Percentiles rank a stretch among this genome's conserved stretches.
Evolutionary conservation across 2,797 vertebrate species (phyloP).

Genomic region (Rousettus madagascariensis): DNA sequence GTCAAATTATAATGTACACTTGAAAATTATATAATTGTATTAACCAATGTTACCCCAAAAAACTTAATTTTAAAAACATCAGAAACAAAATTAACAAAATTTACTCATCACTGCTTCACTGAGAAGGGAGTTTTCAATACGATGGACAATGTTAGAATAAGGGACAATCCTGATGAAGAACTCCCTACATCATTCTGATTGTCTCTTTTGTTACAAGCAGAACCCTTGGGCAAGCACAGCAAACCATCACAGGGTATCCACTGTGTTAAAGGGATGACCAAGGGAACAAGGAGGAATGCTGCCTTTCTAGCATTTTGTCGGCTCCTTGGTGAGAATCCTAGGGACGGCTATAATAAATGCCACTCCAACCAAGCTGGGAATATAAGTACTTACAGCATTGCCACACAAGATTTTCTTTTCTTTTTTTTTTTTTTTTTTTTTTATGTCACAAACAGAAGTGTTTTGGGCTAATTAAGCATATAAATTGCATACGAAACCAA

Average conservation of each 20-base stretch:
- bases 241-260: not conserved
- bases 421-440: not conserved
- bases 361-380: not conserved
- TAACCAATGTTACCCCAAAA: too few relatives aligned
- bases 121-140: not conserved
- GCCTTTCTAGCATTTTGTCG: not conserved
- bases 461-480: conserved; percentile 39
- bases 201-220: not conserved
- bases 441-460: conserved; percentile 12
- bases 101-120: not conserved
- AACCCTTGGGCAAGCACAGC: not conserved
- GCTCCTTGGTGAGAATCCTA: not conserved
- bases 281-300: not conserved
- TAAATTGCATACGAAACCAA: not conserved
- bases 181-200: not conserved
- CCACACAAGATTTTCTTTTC: not conserved
- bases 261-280: not conserved
- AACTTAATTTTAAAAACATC: not conserved
- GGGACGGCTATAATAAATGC: not conserved
- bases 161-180: not conserved
- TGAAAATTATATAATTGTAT: too few relatives aligned
- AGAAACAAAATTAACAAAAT: not conserved
- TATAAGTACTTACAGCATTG: not conserved
- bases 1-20: too few relatives aligned
- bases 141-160: not conserved